These are phyloP conservation scores for Coelopa pilipes DNA, from an alignment of 2,888 invertebrate genomes.

Conservation along the genomic window DNA sequence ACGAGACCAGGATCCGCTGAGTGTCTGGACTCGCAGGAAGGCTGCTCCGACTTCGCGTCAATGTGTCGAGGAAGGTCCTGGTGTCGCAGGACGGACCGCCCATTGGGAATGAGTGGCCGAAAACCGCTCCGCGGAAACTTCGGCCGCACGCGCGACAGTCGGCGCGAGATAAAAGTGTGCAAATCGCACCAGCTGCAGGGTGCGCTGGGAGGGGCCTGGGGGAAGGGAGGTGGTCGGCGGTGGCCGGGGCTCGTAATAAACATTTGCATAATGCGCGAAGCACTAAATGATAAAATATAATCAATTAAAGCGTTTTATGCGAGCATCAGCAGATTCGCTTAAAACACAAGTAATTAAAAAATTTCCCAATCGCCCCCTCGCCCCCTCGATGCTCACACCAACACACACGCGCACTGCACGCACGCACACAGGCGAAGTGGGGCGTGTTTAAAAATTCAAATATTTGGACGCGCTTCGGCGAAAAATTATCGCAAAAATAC, in stretches of 20 bases:
- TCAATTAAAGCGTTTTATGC: conserved; percentile 34
- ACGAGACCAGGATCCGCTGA: too few relatives aligned
- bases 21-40: too few relatives aligned
- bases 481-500: conserved; percentile 8
- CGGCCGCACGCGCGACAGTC: too few relatives aligned
- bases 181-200: not conserved
- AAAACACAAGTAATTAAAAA: conserved; percentile 30
- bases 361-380: not conserved
- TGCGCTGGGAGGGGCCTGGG: too few relatives aligned
- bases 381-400: not conserved
- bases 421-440: not conserved
- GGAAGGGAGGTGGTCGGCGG: too few relatives aligned
- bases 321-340: conserved; percentile 27
- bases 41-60: too few relatives aligned
- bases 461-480: conserved; percentile 47
- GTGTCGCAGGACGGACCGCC: too few relatives aligned
- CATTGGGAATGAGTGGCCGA: too few relatives aligned
- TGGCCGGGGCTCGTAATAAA: not conserved
- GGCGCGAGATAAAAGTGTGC: too few relatives aligned
- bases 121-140: too few relatives aligned
- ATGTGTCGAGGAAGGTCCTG: too few relatives aligned
- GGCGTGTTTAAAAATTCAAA: conserved; percentile 53
- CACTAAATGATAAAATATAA: conserved; percentile 28
- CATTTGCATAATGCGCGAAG: conserved; percentile 29
- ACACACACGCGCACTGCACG: not conserved